These are phyloP conservation scores for Drosophila trichaetosa DNA, from an alignment of 2,888 invertebrate genomes.

Conservation along the genomic window DNA sequence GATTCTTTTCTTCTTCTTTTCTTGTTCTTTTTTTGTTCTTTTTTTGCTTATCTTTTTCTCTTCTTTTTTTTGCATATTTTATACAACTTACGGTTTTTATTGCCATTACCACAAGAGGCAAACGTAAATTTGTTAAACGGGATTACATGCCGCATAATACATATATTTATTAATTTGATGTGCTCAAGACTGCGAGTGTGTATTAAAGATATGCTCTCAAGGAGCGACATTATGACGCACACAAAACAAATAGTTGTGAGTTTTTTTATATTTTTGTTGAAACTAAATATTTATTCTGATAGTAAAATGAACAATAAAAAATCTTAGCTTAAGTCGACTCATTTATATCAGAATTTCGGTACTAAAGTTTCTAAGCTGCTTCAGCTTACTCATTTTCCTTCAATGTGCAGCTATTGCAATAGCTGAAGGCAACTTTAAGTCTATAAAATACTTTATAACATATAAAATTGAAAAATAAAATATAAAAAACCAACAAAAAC, in stretches of 20 bases:
- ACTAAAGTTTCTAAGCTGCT: neutral
- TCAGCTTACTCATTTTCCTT: neutral
- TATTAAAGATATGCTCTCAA: constrained; percentile 11
- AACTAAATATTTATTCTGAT: neutral
- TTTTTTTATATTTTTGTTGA: neutral
- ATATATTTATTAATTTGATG: constrained; percentile 59
- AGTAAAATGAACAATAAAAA: neutral
- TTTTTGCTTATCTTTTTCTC: constrained; percentile 22
- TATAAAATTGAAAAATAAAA: too few species aligned
- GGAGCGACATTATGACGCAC: neutral
- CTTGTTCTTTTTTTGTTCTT: constrained; percentile 17
- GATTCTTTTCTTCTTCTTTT: constrained; percentile 44
- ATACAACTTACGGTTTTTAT: constrained; percentile 64
- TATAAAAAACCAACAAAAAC: neutral
- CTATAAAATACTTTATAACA: neutral
- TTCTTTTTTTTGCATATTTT: constrained; percentile 63
- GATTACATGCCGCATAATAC: constrained; percentile 67
- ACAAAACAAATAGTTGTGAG: neutral
- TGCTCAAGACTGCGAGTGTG: constrained; percentile 47
- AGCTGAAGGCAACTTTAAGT: too few species aligned
- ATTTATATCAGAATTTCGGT: neutral
- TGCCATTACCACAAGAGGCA: constrained; percentile 58
- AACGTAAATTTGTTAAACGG: constrained; percentile 74
- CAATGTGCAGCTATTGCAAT: neutral
- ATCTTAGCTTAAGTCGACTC: neutral